A percentile compares a stretch with the other conserved stretches of the same genome.
These are phyloP conservation scores for Drosophila testacea DNA, from an alignment of 2,888 invertebrate genomes.

Conservation along the genomic window DNA sequence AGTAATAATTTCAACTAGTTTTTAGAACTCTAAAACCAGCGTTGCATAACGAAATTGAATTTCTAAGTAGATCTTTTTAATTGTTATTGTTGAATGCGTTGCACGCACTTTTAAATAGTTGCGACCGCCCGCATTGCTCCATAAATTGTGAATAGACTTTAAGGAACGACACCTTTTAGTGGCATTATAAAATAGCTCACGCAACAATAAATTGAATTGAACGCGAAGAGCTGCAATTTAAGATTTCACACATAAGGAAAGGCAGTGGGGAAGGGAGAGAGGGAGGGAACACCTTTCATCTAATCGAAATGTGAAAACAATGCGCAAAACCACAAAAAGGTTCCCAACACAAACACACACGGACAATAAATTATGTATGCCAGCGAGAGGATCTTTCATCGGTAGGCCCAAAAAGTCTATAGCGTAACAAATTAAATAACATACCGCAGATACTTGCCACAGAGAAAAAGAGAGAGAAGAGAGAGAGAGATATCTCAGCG, in stretches of 20 bases:
- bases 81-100: slow-evolving; percentile 45
- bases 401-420: slow-evolving; percentile 38
- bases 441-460: slow-evolving; percentile 33
- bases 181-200: slow-evolving; percentile 64
- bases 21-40: slow-evolving; percentile 26
- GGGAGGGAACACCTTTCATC: slow-evolving; percentile 62
- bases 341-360: slow-evolving; percentile 12
- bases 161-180: slow-evolving; percentile 33
- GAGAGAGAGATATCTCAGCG: slow-evolving; percentile 25
- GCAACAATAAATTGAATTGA: slow-evolving; percentile 68
- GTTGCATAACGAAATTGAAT: slow-evolving; percentile 61
- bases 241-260: slow-evolving; percentile 68
- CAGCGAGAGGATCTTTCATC: slow-evolving; percentile 68
- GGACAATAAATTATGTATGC: slow-evolving; percentile 75
- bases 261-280: background rate
- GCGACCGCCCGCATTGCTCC: slow-evolving; percentile 73
- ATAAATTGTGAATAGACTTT: slow-evolving; percentile 48
- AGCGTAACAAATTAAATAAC: slow-evolving; percentile 78
- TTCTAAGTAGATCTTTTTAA: slow-evolving; percentile 8
- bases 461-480: background rate
- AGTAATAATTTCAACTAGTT: slow-evolving; percentile 38
- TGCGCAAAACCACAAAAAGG: slow-evolving; percentile 64
- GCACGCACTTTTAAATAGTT: slow-evolving; percentile 60
- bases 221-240: slow-evolving; percentile 62
- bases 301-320: slow-evolving; percentile 66